Evolutionary conservation across 2,797 vertebrate genomes (phyloP), one percentile per base, ranked within the genome.

Genomic region (Hydrocynus forskahlii): DNA sequence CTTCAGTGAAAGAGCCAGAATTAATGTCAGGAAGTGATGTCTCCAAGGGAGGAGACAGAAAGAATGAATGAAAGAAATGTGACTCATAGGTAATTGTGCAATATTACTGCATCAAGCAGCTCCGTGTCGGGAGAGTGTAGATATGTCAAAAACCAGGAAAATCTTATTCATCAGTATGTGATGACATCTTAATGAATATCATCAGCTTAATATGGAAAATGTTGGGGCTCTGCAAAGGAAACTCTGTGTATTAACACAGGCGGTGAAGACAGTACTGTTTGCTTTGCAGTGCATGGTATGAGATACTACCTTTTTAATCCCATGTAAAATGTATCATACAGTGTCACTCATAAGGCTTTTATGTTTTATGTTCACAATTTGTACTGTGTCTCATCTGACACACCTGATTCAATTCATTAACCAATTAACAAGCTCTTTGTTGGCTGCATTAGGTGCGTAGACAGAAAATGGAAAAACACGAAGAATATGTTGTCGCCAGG

Each of bases 21-120:
- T 21, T 52, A 70, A 50, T 23, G 88, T 82, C 78, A 81, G 83
- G 81, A 71, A 78, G 82, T 86, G 82, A 76, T 89, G 81, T 87
- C n/a, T n/a, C n/a, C n/a, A n/a, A 16, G 23, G 60, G 60, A 16
- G 38, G 64, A 17, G 38, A 29, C 6, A 48, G 38, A 21, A 40
- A 17, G 7, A 64, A 35, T 1, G 10, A 38, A 19, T 9, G 38
- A 21, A 25, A 17, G 7, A 40, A 17, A 19, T 12, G 25, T 63
- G 60, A 63, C 23, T 63, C 25, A 63, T 63, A 8, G 59, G 12
- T 60, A 23, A 60, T 60, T 60, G 8, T 63, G 60, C 57, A 60
- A 23, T 23, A 60, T 60, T 60, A 23, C 21, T 60, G 12, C 23
- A 21, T 25, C 59, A 62, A 14, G 59, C 21, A 62, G 9, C 25